phyloP scores from a whole-genome alignment of 2,797 vertebrate species.

The Neoniphon sammara region DNA sequence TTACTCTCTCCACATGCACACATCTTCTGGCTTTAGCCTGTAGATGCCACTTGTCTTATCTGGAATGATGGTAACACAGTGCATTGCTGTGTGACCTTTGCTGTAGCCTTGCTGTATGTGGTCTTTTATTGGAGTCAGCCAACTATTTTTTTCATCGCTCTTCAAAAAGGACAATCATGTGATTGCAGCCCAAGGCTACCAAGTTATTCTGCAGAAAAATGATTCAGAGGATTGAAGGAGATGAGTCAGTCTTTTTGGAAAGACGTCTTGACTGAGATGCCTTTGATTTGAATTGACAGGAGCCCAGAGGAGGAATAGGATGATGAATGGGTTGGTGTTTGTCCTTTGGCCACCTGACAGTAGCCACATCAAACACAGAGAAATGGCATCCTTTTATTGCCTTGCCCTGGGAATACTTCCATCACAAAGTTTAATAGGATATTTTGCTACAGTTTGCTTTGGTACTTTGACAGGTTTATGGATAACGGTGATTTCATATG shows the following conservation, averaged over 20 bases:
- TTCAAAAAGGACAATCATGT: conserved; percentile 18
- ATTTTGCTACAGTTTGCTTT: conserved; percentile 5
- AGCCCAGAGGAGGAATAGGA: conserved; percentile 9
- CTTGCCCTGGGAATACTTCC: conserved; percentile 1
- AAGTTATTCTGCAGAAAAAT: conserved; percentile 29
- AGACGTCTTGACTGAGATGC: conserved; percentile 5
- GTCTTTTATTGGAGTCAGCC: conserved; percentile 2
- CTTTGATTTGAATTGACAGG: conserved; percentile 45
- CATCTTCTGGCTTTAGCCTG: not conserved
- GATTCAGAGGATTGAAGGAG: conserved; percentile 19
- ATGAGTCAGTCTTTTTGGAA: conserved; percentile 44
- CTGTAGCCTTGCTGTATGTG: conserved; percentile 2
- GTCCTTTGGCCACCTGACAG: not conserved
- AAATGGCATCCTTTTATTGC: not conserved
- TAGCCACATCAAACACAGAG: not conserved
- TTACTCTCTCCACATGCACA: not conserved
- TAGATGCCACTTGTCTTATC: not conserved
- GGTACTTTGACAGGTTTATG: not conserved
- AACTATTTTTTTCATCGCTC: conserved; percentile 26
- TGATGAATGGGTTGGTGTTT: conserved; percentile 9
- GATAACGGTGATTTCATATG: not conserved
- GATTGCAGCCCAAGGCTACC: conserved; percentile 43
- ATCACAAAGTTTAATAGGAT: not conserved
- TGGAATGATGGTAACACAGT: not conserved
- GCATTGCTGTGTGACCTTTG: conserved; percentile 19